A percentile compares a stretch with the other conserved stretches of the same genome.
These are phyloP conservation scores for Oncorhynchus keta DNA, from an alignment of 2,113 vertebrate genomes.

Conservation along the genomic window DNA sequence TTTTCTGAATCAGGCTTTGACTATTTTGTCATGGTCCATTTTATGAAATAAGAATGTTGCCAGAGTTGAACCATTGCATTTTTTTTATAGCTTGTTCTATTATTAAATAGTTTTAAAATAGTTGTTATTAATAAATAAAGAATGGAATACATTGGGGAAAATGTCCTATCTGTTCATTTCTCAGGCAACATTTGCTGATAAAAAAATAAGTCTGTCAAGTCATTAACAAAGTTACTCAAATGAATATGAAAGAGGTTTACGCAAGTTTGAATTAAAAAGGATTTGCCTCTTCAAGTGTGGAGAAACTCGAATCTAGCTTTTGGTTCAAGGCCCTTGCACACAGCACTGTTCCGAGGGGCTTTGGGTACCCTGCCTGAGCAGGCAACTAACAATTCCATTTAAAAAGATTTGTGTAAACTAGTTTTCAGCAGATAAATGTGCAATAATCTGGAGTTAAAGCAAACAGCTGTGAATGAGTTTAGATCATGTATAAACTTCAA, in stretches of 20 bases:
- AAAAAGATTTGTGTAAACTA: constrained; percentile 3
- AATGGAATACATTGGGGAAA: background rate
- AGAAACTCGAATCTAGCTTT: background rate
- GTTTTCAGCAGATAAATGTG: constrained; percentile 2
- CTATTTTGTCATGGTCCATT: too few species aligned
- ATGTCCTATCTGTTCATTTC: background rate
- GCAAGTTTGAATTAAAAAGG: constrained; percentile 10
- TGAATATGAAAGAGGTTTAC: background rate
- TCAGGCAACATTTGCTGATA: background rate
- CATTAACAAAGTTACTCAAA: constrained; percentile 6
- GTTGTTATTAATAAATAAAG: too few species aligned
- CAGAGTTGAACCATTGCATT: too few species aligned
- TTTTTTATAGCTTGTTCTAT: too few species aligned
- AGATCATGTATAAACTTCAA: background rate
- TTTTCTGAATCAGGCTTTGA: too few species aligned
- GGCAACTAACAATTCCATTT: constrained; percentile 12
- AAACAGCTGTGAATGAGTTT: background rate
- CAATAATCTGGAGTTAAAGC: constrained; percentile 8
- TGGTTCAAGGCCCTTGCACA: background rate
- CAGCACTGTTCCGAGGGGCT: background rate
- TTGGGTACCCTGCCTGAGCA: background rate
- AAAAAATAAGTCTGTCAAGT: background rate
- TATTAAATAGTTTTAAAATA: too few species aligned
- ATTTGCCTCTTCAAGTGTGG: constrained; percentile 16
- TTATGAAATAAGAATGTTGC: too few species aligned